These are phyloP conservation scores for Solea senegalensis DNA, from an alignment of 2,113 vertebrate genomes.

Conservation along the genomic window DNA sequence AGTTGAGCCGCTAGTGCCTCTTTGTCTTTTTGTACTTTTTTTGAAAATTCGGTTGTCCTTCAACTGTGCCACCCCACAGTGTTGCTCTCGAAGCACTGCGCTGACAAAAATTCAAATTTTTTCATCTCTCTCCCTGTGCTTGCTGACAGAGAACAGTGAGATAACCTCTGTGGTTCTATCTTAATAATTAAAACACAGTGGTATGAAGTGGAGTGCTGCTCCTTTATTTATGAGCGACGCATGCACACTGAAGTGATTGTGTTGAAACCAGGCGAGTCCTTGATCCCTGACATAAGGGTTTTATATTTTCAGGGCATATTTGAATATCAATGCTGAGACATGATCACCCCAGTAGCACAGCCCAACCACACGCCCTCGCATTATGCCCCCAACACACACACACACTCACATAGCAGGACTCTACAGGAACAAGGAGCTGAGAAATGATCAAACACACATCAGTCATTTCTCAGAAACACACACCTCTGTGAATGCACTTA, in stretches of 20 bases:
- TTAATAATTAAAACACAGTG: constrained; percentile 80
- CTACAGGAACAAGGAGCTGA: constrained; percentile 30
- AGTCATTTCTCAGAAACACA: constrained; percentile 35
- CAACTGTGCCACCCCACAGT: constrained; percentile 54
- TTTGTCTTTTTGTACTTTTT: background rate
- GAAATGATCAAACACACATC: constrained; percentile 57
- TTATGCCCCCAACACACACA: constrained; percentile 15
- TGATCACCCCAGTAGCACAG: constrained; percentile 64
- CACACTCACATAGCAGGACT: constrained; percentile 27
- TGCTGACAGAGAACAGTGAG: constrained; percentile 67
- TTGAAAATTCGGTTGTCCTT: constrained; percentile 59
- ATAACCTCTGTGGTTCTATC: constrained; percentile 74
- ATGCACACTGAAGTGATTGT: constrained; percentile 74
- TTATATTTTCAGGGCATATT: constrained; percentile 76
- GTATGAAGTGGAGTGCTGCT: constrained; percentile 74
- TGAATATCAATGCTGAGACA: constrained; percentile 78
- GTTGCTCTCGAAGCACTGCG: constrained; percentile 63
- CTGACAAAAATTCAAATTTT: constrained; percentile 70
- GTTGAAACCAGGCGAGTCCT: constrained; percentile 78
- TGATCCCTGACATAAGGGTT: constrained; percentile 80
- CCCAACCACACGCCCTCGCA: constrained; percentile 40
- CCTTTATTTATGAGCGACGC: constrained; percentile 78
- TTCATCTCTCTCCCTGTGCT: constrained; percentile 34
- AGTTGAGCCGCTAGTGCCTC: background rate
- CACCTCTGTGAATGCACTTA: constrained; percentile 8